Base-by-base conservation (phyloP, 2,797 vertebrate species). In the Hemibagrus guttatus region DNA sequence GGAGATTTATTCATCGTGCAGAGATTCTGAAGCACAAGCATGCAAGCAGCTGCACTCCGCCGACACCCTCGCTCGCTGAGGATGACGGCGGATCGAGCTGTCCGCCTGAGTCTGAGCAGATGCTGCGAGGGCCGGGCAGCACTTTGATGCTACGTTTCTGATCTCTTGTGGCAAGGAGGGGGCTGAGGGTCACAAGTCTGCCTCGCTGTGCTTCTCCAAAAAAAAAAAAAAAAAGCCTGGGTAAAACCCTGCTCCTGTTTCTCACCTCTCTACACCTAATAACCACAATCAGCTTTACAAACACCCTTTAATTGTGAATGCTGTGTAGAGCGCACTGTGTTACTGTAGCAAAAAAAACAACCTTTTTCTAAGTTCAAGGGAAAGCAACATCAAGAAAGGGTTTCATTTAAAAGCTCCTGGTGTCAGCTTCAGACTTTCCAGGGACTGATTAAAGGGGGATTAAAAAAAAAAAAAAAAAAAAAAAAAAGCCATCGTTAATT, bases 401-500 rank as follows among this genome's bases (percentile, higher is more conserved):
- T 59, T 84, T 76, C 11, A 52, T 85, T 63, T 21, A 78, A 78
- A 21, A 58, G 81, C 74, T 89, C 71, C 8, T 76, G 66, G 83
- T 85, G 85, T 90, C 90, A 90, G 87, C 89, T 78, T 13, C 12
- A 64, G 88, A 66, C 79, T 91, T 66, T 76, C 54, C 56, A 90
- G 71, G 69, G 81, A 87, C 89, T 90, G 91, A 94, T 94, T 93
- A 93, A 85, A 91, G 76, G 52, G 84, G 63, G 85, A 89, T 49
- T 64, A 0, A 9, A 61, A 28, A 54, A 28, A 46, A n/a, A 14
- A 8, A 9, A 26, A 5, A 23, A 23, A 26, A 26, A 63, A 63
- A 26, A 6, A 68, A 17, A 93, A 89, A 90, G 92, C 89, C 92
- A 90, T 87, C 88, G 89, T 92, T 95, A 91, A 93, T 94, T 91